A percentile compares a stretch with the other conserved stretches of the same genome.
phyloP scores from a whole-genome alignment of 1,140 invertebrate genomes.

The Aethina tumida region DNA sequence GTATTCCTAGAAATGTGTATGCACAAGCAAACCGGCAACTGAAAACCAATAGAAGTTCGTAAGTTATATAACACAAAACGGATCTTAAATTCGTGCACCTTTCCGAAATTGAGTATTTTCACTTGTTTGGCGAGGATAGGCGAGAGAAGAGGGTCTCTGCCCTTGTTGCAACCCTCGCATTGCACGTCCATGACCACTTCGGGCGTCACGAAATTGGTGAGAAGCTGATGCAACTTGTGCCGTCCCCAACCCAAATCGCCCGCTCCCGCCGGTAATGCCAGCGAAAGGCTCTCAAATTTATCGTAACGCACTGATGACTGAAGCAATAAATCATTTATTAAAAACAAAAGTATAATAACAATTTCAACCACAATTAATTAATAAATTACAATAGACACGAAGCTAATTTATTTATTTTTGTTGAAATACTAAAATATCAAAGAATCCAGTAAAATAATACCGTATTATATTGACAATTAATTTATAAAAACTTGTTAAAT shows the following conservation, averaged over 20 bases:
- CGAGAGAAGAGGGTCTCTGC: conserved; percentile 34
- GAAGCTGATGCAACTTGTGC: conserved; percentile 53
- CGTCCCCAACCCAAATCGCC: conserved; percentile 41
- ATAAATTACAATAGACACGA: background rate
- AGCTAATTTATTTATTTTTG: no score
- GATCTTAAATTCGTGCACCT: conserved; percentile 34
- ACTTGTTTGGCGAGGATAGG: conserved; percentile 50
- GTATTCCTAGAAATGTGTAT: conserved; percentile 80
- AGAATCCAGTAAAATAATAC: background rate
- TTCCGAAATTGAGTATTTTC: conserved; percentile 79
- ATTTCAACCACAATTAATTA: no score
- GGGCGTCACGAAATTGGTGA: conserved; percentile 72
- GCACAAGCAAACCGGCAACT: conserved; percentile 71
- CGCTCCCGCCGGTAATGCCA: conserved; percentile 54
- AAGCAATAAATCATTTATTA: conserved; percentile 24
- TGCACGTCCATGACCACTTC: conserved; percentile 75
- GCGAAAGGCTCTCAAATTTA: conserved; percentile 78
- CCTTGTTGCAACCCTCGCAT: conserved; percentile 65
- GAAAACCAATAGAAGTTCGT: no score
- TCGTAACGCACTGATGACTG: conserved; percentile 78
- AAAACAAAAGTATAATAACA: no score
- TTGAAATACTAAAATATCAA: background rate
- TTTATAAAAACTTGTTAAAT: no score
- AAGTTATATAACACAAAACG: background rate
- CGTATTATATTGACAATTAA: no score